These are phyloP conservation scores for crab-eating macaque (Macaca fascicularis) DNA, from an alignment of 2,113 vertebrate species.

Conservation along the genomic window DNA sequence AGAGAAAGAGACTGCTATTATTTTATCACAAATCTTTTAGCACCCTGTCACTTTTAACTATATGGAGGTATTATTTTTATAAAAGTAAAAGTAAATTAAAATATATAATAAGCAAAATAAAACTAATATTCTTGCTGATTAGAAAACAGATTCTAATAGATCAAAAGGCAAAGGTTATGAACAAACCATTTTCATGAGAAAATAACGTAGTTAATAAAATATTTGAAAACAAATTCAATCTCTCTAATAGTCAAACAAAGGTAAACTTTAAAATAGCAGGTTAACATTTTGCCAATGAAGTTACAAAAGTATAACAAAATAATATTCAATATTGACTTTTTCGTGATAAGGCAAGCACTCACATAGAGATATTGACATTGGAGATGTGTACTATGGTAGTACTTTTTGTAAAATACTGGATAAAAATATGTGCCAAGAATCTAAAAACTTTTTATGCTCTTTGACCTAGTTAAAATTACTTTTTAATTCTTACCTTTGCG, in stretches of 20 bases:
- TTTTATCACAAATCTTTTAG: background rate
- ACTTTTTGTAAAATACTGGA: background rate
- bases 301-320: background rate
- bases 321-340: background rate
- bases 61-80: background rate
- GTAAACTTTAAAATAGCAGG: background rate
- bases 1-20: background rate
- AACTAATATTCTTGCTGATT: background rate
- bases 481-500: background rate
- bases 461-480: background rate
- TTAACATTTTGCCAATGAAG: background rate
- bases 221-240: background rate
- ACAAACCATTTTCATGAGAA: background rate
- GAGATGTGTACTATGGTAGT: background rate
- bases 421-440: background rate
- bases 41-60: background rate
- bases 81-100: conserved; percentile 4
- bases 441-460: background rate
- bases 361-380: background rate
- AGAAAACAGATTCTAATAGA: background rate
- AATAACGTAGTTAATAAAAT: background rate
- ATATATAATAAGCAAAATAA: background rate
- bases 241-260: background rate
- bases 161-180: background rate
- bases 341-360: background rate